A percentile compares a stretch with the other conserved stretches of the same genome.
Conservation (phyloP, 2,888 invertebrate species). For the Aphrophora alni region DNA sequence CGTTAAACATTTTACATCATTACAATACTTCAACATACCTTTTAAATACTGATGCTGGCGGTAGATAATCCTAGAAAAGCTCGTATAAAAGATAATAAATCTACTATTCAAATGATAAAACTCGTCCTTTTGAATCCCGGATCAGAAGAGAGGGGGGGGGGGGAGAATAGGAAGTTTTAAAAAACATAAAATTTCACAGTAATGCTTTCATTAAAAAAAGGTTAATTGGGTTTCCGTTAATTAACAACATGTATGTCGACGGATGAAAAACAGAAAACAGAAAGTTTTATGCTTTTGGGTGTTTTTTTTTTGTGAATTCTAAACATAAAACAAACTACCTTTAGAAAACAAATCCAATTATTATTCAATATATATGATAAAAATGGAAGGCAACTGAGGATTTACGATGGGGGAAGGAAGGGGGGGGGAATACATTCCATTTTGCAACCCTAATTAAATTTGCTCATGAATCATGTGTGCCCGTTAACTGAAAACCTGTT, state of each 20-base stretch:
- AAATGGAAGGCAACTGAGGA: neutral
- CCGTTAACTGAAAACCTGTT: conserved; percentile 28
- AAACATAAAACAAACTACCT: neutral
- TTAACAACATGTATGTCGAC: neutral
- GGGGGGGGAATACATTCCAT: conserved; percentile 23
- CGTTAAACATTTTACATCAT: too few relatives aligned
- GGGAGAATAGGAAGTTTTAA: neutral
- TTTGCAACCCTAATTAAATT: conserved; percentile 30
- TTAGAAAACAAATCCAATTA: conserved; percentile 6
- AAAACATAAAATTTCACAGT: neutral
- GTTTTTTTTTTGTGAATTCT: neutral
- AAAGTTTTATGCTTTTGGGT: neutral
- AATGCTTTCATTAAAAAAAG: neutral
- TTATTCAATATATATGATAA: conserved; percentile 9
- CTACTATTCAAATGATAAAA: too few relatives aligned
- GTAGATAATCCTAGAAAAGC: too few relatives aligned
- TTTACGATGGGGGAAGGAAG: neutral
- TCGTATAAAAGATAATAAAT: too few relatives aligned
- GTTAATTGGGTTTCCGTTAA: neutral
- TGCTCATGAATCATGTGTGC: conserved; percentile 24
- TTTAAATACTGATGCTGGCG: too few relatives aligned
- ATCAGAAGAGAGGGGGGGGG: too few relatives aligned
- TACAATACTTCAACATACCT: too few relatives aligned
- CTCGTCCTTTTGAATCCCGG: too few relatives aligned
- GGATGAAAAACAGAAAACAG: neutral